These are phyloP conservation scores for Platycercus adscitus DNA, from an alignment of 2,113 vertebrate genomes.

Conservation along the genomic window DNA sequence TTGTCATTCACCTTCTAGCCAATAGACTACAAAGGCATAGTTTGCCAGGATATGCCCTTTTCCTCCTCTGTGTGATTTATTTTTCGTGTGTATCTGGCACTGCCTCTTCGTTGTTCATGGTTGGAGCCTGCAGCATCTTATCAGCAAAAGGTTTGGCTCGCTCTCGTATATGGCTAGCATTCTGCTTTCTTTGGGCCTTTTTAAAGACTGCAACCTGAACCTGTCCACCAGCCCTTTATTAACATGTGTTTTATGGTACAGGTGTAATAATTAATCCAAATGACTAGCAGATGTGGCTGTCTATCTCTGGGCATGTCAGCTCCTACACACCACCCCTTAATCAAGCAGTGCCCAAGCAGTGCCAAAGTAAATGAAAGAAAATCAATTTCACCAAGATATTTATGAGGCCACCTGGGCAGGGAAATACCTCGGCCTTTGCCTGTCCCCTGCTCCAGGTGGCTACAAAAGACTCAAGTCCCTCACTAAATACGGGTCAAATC, in stretches of 20 bases:
- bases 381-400: conserved; percentile 78
- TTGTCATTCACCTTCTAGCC: conserved; percentile 41
- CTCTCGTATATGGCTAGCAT: background rate
- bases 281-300: conserved; percentile 79
- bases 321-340: conserved; percentile 68
- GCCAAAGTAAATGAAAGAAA: conserved; percentile 82
- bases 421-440: conserved; percentile 66
- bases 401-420: conserved; percentile 77
- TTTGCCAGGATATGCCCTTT: background rate
- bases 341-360: conserved; percentile 73
- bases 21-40: conserved; percentile 27
- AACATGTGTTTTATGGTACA: conserved; percentile 78
- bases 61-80: background rate
- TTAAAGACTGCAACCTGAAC: conserved; percentile 50
- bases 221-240: conserved; percentile 69
- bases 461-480: conserved; percentile 55
- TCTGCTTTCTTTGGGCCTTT: conserved; percentile 39
- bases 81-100: background rate
- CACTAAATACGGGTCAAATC: conserved; percentile 39
- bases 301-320: conserved; percentile 71
- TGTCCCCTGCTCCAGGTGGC: conserved; percentile 54
- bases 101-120: background rate
- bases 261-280: conserved; percentile 81
- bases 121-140: background rate
- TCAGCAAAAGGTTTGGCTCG: background rate